Conservation (phyloP, 2,113 vertebrate species). For the Leucosticte australis region DNA sequence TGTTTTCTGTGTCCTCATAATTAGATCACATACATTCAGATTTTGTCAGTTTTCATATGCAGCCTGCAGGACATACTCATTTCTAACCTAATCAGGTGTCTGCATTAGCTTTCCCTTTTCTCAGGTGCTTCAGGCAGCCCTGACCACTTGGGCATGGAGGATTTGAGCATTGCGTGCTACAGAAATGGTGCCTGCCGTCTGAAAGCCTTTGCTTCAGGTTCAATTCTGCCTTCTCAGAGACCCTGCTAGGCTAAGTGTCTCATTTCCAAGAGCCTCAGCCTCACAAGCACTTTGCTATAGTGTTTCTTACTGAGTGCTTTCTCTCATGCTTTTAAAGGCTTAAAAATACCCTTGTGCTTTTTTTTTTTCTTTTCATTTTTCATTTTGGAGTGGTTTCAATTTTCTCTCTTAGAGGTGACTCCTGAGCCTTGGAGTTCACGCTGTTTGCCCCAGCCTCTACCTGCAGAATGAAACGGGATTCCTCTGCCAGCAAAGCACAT, state of each 20-base stretch:
- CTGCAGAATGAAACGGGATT: not conserved
- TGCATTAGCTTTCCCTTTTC: not conserved
- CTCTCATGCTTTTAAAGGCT: not conserved
- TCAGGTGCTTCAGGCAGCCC: not conserved
- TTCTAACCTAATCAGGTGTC: not conserved
- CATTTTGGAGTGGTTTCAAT: not conserved
- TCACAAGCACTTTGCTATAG: not conserved
- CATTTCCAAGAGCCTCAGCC: not conserved
- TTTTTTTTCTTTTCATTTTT: not conserved
- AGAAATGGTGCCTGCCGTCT: not conserved
- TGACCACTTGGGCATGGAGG: not conserved
- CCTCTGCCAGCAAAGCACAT: not conserved
- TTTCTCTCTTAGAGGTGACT: not conserved
- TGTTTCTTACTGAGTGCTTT: not conserved
- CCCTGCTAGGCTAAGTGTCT: not conserved
- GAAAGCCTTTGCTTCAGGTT: conserved; percentile 20
- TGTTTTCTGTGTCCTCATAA: not conserved
- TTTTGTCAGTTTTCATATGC: not conserved
- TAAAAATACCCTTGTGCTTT: not conserved
- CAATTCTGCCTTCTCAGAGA: conserved; percentile 3
- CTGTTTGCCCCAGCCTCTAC: not conserved
- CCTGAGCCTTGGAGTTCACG: not conserved
- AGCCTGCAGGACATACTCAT: not conserved
- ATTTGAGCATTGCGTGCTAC: not conserved
- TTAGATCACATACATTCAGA: not conserved